phyloP scores from a whole-genome alignment of 2,888 invertebrate genomes.

The Amblyteles armatorius region DNA sequence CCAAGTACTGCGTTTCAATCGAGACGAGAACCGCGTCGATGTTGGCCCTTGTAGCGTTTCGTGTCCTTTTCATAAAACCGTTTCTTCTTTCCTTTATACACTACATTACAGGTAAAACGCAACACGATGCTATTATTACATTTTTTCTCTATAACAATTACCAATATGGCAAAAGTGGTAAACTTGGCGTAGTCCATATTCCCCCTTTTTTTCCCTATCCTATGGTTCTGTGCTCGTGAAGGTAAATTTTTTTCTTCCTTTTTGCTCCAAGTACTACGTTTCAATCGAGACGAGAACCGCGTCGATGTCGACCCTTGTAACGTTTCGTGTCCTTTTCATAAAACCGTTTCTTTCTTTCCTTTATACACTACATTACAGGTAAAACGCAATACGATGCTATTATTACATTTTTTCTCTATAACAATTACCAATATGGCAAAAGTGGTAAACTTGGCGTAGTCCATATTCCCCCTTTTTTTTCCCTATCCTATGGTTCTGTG shows the following conservation, averaged over 20 bases:
- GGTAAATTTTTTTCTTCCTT: constrained; percentile 4
- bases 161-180: not conserved
- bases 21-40: not conserved
- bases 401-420: not conserved
- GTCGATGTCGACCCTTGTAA: no score
- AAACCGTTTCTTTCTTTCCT: no score
- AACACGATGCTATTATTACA: not conserved
- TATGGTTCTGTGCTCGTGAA: not conserved
- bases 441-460: not conserved
- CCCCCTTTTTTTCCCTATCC: not conserved
- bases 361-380: no score
- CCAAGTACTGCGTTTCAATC: constrained; percentile 16
- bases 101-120: not conserved
- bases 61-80: no score
- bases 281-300: not conserved
- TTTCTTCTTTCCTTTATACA: no score
- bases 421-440: not conserved
- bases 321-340: no score
- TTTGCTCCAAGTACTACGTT: constrained; percentile 13
- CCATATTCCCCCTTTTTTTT: not conserved
- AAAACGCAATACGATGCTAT: not conserved
- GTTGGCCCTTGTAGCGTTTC: not conserved
- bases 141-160: not conserved
- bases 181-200: not conserved
- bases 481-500: not conserved